phyloP scores from a whole-genome alignment of 2,888 invertebrate species.

The Trimorus sp. region DNA sequence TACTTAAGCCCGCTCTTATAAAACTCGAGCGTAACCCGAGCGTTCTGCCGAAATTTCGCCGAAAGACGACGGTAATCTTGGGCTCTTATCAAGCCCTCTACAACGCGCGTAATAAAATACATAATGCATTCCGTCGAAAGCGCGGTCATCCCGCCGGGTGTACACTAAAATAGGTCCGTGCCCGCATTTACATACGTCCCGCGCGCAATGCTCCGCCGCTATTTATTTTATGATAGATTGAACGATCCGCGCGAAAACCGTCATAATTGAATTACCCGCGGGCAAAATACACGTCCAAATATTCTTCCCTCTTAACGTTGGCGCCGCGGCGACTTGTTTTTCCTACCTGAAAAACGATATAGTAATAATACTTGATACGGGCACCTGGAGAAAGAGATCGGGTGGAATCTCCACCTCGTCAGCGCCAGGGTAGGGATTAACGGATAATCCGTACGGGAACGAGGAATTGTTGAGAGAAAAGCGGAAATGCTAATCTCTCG shows the following conservation, averaged over 20 bases:
- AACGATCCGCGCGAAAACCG: slow-evolving; percentile 55
- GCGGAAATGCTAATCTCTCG: slow-evolving; percentile 81
- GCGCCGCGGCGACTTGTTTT: slow-evolving; percentile 57
- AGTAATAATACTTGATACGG: slow-evolving; percentile 81
- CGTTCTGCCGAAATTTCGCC: slow-evolving; percentile 26
- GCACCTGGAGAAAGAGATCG: slow-evolving; percentile 76
- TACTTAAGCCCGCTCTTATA: slow-evolving; percentile 16
- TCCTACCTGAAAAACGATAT: slow-evolving; percentile 74
- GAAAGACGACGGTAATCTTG: slow-evolving; percentile 33
- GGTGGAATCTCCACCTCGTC: slow-evolving; percentile 67
- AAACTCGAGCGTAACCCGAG: slow-evolving; percentile 22
- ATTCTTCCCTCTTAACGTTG: slow-evolving; percentile 42
- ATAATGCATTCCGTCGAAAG: slow-evolving; percentile 44
- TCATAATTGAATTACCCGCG: slow-evolving; percentile 47
- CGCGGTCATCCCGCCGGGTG: slow-evolving; percentile 35
- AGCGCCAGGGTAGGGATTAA: slow-evolving; percentile 76
- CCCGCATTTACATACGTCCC: slow-evolving; percentile 50
- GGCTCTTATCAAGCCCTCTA: slow-evolving; percentile 39
- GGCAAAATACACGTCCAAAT: slow-evolving; percentile 48
- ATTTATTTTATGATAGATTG: slow-evolving; percentile 60
- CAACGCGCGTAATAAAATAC: slow-evolving; percentile 43
- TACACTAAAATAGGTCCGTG: slow-evolving; percentile 55
- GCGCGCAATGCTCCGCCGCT: slow-evolving; percentile 36
- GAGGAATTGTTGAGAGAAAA: slow-evolving; percentile 80
- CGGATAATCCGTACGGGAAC: slow-evolving; percentile 80